These are phyloP conservation scores for Tigriopus japonicus DNA, from an alignment of 1,140 invertebrate species.

Conservation along the genomic window DNA sequence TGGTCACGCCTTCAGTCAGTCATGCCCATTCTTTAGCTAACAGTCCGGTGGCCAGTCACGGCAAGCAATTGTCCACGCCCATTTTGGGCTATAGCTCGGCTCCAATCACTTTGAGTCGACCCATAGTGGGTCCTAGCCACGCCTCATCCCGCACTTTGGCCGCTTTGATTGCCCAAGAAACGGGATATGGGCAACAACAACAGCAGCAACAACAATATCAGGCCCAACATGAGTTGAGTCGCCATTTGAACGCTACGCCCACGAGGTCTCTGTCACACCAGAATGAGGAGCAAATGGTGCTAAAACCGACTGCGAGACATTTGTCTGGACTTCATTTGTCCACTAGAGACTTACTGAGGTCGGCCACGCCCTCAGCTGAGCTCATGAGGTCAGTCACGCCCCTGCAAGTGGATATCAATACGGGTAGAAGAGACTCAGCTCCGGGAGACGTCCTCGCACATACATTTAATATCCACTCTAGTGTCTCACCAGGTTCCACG, in stretches of 20 bases:
- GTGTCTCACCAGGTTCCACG: not conserved
- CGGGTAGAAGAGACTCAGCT: not conserved
- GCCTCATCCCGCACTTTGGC: too few species aligned
- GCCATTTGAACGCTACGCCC: not conserved
- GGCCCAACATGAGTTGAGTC: not conserved
- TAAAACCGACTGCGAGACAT: not conserved
- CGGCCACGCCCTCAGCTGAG: not conserved
- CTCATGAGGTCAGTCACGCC: not conserved
- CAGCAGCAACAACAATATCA: not conserved
- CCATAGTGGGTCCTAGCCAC: too few species aligned
- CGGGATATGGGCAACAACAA: too few species aligned
- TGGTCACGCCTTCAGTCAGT: too few species aligned
- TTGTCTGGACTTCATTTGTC: not conserved
- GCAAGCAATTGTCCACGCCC: too few species aligned
- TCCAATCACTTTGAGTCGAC: too few species aligned
- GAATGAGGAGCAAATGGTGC: not conserved
- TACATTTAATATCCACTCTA: not conserved
- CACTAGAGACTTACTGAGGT: not conserved
- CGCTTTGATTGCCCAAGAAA: too few species aligned
- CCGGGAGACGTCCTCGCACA: not conserved
- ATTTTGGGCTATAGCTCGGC: too few species aligned
- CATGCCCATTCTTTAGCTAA: too few species aligned
- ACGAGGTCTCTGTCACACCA: not conserved
- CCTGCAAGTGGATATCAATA: not conserved
- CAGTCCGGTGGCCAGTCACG: too few species aligned